Conservation (phyloP, 2,113 vertebrate species). For the Muscicapa adusta region DNA sequence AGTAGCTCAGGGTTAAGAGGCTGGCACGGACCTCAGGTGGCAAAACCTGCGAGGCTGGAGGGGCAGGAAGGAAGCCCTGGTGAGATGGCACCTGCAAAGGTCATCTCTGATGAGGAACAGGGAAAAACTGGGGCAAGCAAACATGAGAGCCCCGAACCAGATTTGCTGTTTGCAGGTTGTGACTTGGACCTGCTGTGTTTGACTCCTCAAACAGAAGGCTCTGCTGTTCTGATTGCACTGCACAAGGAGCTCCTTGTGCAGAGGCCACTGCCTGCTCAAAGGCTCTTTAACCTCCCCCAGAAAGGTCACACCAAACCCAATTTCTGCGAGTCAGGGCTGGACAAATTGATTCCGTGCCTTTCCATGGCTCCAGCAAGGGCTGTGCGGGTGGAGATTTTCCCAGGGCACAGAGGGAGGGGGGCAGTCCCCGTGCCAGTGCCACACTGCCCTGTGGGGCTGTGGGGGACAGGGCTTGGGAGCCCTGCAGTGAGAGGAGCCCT, state of each 20-base stretch:
- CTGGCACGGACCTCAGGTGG: not conserved
- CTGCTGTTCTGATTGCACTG: not conserved
- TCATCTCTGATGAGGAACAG: not conserved
- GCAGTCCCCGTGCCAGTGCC: not conserved
- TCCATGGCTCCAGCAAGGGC: not conserved
- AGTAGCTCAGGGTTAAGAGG: not conserved
- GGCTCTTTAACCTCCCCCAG: not conserved
- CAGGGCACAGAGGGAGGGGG: not conserved
- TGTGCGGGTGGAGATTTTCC: not conserved
- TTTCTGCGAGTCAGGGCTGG: not conserved
- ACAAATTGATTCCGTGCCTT: not conserved
- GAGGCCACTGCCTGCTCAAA: not conserved
- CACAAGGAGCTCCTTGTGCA: not conserved
- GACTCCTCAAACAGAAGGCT: not conserved
- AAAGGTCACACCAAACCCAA: conserved; percentile 11
- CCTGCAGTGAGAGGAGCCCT: not conserved
- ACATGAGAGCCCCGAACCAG: not conserved
- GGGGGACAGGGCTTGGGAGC: not conserved
- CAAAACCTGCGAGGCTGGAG: not conserved
- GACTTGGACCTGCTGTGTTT: not conserved
- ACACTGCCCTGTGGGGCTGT: rapidly evolving
- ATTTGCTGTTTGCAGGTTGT: not conserved
- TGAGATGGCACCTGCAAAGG: not conserved
- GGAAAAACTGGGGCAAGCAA: not conserved
- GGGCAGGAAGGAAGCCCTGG: not conserved